Conservation (phyloP, 2,113 vertebrate species). For the Cottus gobio region DNA sequence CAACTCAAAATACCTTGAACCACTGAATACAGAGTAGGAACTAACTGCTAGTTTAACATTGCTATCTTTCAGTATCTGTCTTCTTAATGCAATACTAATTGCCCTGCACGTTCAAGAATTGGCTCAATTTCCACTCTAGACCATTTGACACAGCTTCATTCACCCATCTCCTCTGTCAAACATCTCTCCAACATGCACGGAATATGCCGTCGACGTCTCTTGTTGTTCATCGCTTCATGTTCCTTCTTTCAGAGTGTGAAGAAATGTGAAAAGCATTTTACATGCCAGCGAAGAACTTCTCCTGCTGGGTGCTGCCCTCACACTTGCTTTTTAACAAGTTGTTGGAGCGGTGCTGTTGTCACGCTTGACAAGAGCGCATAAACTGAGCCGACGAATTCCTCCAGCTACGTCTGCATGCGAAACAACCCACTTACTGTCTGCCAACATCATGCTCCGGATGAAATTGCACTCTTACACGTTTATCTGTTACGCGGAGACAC, state of each 20-base stretch:
- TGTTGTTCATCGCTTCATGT: background rate
- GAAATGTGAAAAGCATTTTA: constrained; percentile 27
- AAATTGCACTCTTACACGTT: constrained; percentile 40
- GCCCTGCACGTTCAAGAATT: background rate
- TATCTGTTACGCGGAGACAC: constrained; percentile 32
- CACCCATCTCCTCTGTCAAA: background rate
- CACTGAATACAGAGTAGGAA: background rate
- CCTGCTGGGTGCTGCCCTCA: constrained; percentile 38
- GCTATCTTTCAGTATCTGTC: background rate
- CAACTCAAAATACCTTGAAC: background rate
- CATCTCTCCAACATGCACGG: background rate
- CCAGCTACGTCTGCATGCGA: background rate
- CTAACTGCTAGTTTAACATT: background rate
- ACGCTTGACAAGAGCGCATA: constrained; percentile 15
- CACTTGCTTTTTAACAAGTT: constrained; percentile 33
- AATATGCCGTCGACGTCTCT: background rate
- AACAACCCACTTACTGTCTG: constrained; percentile 35
- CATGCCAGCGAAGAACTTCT: background rate
- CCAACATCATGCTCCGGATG: constrained; percentile 17
- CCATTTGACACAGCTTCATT: background rate
- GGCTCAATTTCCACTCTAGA: background rate
- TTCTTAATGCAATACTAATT: background rate
- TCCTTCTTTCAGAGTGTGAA: constrained; percentile 28
- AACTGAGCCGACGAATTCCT: constrained; percentile 21
- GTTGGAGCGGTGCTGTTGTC: constrained; percentile 34